phyloP scores from a whole-genome alignment of 2,888 invertebrate genomes.

The Gonocerus acuteangulatus region DNA sequence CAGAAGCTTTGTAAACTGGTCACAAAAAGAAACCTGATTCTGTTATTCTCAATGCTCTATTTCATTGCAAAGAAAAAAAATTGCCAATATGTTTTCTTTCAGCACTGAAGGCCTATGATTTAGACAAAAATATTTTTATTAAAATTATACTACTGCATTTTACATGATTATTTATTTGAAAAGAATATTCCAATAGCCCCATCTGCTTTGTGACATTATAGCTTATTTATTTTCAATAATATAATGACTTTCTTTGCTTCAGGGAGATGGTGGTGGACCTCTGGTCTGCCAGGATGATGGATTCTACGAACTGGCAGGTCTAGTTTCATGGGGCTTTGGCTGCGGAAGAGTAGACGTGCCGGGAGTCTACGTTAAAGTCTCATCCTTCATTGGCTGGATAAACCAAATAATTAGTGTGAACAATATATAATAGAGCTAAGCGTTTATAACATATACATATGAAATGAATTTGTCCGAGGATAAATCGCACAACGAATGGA shows the following conservation, averaged over 20 bases:
- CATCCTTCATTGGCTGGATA: conserved; percentile 93
- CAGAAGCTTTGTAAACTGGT: no score
- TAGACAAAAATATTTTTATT: no score
- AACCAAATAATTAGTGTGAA: conserved; percentile 94
- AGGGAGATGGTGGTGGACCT: conserved; percentile 93
- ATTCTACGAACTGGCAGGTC: conserved; percentile 83
- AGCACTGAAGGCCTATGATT: no score
- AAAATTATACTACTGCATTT: no score
- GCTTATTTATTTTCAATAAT: background rate
- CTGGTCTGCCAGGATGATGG: conserved; percentile 87
- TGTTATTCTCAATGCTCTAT: no score
- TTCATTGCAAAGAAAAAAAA: no score
- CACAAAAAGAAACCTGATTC: no score
- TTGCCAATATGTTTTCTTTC: no score
- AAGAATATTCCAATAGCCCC: no score
- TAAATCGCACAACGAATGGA: background rate
- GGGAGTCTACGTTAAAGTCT: conserved; percentile 94
- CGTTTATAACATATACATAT: background rate
- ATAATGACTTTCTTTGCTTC: conserved; percentile 24
- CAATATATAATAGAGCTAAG: conserved; percentile 46
- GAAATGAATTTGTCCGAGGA: background rate
- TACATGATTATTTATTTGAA: no score
- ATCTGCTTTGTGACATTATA: no score
- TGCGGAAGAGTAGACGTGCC: conserved; percentile 90
- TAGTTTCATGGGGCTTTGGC: conserved; percentile 92